Conservation (phyloP, 2,888 invertebrate genomes). For the Ashinkailepas kermadecensis region DNA sequence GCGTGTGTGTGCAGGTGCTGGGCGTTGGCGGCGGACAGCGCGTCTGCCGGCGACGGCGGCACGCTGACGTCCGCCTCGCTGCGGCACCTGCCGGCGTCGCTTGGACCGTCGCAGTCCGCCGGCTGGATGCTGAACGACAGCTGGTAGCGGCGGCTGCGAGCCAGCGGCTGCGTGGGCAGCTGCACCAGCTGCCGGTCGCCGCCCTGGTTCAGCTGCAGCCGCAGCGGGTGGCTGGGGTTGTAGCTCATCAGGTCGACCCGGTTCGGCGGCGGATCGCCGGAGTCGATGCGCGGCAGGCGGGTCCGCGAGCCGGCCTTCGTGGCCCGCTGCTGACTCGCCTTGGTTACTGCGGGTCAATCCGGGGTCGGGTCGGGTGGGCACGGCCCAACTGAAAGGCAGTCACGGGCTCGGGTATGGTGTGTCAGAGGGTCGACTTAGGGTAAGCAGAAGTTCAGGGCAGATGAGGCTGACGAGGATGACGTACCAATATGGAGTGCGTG, state of each 20-base stretch:
- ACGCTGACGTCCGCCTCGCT: too few relatives aligned
- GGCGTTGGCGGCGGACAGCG: too few relatives aligned
- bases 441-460: too few relatives aligned
- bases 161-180: conserved; percentile 74
- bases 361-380: too few relatives aligned
- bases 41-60: too few relatives aligned
- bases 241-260: conserved; percentile 41
- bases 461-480: too few relatives aligned
- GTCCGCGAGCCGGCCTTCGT: conserved; percentile 48
- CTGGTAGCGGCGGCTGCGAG: conserved; percentile 82
- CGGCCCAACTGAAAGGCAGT: not conserved
- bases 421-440: too few relatives aligned
- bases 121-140: conserved; percentile 73
- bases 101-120: not conserved
- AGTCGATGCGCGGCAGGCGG: conserved; percentile 20
- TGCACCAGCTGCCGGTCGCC: conserved; percentile 71
- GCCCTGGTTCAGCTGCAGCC: conserved; percentile 72
- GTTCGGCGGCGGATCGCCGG: not conserved
- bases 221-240: conserved; percentile 40
- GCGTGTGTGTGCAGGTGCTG: too few relatives aligned
- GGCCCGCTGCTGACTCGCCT: conserved; percentile 63
- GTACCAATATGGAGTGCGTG: too few relatives aligned
- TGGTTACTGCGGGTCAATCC: conserved; percentile 59
- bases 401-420: too few relatives aligned
- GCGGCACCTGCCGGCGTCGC: too few relatives aligned